Base-by-base conservation (phyloP, 2,888 invertebrate genomes). In the Ormyrus pomaceus region DNA sequence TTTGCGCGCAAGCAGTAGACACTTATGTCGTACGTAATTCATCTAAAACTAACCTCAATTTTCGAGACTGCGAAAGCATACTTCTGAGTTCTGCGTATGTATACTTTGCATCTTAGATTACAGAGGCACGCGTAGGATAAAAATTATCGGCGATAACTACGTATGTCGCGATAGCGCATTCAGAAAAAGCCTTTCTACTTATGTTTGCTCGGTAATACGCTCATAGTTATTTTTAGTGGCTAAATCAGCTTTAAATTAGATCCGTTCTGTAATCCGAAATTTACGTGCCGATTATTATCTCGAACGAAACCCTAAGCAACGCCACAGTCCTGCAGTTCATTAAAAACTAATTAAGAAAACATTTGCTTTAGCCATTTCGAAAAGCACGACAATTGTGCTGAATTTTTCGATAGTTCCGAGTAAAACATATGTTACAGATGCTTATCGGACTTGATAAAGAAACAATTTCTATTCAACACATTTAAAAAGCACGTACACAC, bases 351-450 rank as follows among this genome's bases (percentile, higher is more conserved):
- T 19, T 19, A 19, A 19, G 19, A 19, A 19, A 19, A 19, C 19
- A 19, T 19, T 19, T 19, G 19, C 19, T 19, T 19, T 19, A 19
- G 19, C 19, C 19, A 19, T 1, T 19, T 19, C 19, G 19, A 2
- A 19, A 19, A 19, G 19, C 2, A 19, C 19, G 19, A 19, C 19
- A 19, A 19, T 19, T 19, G 19, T 19, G 19, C 19, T 19, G 19
- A 19, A 19, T 19, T 19, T 19, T 19, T 19, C 19, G 19, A 19
- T 19, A 19, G 19, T 19, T 19, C 19, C 19, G 19, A 19, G 19
- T 4, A 10, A 55, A 73, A 61, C 72, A 74, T 76, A 69, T 69
- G 76, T 68, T 62, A n/a, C n/a, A 2, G 19, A 50, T n/a, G 11
- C 6, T 48, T 51, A 13, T 13, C 4, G 8, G 69, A 69, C 11